Base-by-base conservation (phyloP, 2,888 invertebrate species). In the Drosophila fungiperda region DNA sequence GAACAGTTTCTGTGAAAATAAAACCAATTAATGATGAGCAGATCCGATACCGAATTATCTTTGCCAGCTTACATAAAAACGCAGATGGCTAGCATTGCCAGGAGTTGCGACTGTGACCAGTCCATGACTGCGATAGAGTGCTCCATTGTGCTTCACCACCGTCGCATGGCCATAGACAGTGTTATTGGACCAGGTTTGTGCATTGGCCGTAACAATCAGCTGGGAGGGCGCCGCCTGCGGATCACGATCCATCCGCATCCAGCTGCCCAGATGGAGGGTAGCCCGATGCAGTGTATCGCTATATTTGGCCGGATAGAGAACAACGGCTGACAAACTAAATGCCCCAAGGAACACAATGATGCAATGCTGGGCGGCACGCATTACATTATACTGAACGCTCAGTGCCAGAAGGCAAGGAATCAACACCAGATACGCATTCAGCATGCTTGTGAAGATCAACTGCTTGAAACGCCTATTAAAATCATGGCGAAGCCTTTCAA, bases 211-310 rank as follows among this genome's bases (percentile, higher is more conserved):
- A 3, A 87, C 83, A 59, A 86, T 89, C 0, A 82, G 64, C 45
- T 76, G 84, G 20, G 82, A 67, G 1, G 83, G 69, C 20, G 54
- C 71, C 20, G 58, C 57, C 33, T 53, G 83, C 0, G 73, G 55
- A 33, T 87, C 89, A 1, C 88, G 76, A 64, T 93, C 93, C 50
- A 93, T 72, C 6, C 92, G 91, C 20, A 83, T 89, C 93, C 93
- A 93, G 60, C 90, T 87, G 5, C 99, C 99, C 55, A 99, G 94
- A 93, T 99, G 99, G 55, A 97, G 93, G 1, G 98, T 96, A 68
- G 98, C 96, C 86, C 97, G 95, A 93, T 99, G 99, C 72, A 99
- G 94, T 40, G 97, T 96, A 94, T 99, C 99, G 90, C 97, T 96
- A 92, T 97, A 97, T 76, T 94, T 93, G 1, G 95, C 94, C 0